phyloP scores from a whole-genome alignment of 2,888 invertebrate species.

The Teinopalpus imperialis region DNA sequence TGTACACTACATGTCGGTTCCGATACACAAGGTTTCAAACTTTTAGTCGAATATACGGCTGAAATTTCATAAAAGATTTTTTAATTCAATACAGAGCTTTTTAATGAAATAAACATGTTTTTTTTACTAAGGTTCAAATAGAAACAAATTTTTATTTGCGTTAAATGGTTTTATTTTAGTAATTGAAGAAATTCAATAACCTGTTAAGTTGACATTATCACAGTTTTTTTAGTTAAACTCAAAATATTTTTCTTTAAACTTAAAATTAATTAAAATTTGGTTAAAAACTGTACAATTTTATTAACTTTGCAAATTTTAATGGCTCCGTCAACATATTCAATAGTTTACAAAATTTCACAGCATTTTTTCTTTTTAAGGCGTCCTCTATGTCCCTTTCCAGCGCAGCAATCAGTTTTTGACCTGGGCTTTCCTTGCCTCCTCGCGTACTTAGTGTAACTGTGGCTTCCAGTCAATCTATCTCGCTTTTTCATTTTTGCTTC shows the following conservation, averaged over 20 bases:
- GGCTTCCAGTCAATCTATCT: conserved; percentile 51
- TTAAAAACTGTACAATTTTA: no score
- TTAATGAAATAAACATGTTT: no score
- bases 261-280: no score
- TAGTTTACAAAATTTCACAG: conserved; percentile 37
- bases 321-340: no score
- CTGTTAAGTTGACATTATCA: no score
- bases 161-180: conserved; percentile 14
- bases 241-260: no score
- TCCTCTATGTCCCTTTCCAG: conserved; percentile 64
- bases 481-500: conserved; percentile 51
- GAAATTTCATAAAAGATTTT: conserved; percentile 34
- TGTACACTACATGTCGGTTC: conserved; percentile 63
- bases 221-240: no score
- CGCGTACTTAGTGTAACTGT: conserved; percentile 46
- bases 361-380: conserved; percentile 43
- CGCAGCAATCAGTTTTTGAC: conserved; percentile 48
- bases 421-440: conserved; percentile 44
- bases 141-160: conserved; percentile 2
- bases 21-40: conserved; percentile 63
- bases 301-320: no score
- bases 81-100: no score
- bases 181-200: no score
- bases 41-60: conserved; percentile 51
- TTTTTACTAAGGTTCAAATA: not conserved